These are phyloP conservation scores for Tragelaphus strepsiceros DNA, from an alignment of 2,113 vertebrate genomes.

Conservation along the genomic window DNA sequence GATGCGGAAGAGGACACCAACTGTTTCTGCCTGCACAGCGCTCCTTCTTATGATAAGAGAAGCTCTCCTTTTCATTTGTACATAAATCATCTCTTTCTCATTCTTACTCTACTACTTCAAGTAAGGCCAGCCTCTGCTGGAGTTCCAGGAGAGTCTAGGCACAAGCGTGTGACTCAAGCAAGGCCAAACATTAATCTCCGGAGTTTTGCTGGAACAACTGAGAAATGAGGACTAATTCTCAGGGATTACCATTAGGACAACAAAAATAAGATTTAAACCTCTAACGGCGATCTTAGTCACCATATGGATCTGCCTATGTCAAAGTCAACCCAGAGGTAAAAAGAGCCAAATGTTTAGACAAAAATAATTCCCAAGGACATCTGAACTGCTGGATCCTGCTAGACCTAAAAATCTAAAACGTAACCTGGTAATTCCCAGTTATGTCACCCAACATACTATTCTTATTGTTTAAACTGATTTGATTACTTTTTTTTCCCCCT, in stretches of 20 bases:
- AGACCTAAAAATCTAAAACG: background rate
- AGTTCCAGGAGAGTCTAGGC: background rate
- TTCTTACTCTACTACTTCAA: background rate
- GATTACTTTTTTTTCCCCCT: background rate
- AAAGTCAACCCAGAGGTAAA: background rate
- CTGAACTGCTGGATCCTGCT: background rate
- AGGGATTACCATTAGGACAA: background rate
- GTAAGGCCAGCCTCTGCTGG: background rate
- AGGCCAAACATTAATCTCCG: background rate
- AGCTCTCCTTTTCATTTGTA: background rate
- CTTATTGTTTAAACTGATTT: background rate
- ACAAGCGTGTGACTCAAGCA: background rate
- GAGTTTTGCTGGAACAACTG: background rate
- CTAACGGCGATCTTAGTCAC: background rate
- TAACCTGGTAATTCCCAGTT: background rate
- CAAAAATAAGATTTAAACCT: background rate
- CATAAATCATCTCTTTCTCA: background rate
- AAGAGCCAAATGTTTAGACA: background rate
- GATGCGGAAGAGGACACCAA: background rate
- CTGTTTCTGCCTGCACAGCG: background rate
- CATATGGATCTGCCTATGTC: background rate
- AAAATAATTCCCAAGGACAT: background rate
- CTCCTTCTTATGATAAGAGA: background rate
- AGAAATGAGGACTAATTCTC: background rate
- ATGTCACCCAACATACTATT: background rate